Conservation (phyloP, 2,113 vertebrate species). For the Seriola aureovittata region DNA sequence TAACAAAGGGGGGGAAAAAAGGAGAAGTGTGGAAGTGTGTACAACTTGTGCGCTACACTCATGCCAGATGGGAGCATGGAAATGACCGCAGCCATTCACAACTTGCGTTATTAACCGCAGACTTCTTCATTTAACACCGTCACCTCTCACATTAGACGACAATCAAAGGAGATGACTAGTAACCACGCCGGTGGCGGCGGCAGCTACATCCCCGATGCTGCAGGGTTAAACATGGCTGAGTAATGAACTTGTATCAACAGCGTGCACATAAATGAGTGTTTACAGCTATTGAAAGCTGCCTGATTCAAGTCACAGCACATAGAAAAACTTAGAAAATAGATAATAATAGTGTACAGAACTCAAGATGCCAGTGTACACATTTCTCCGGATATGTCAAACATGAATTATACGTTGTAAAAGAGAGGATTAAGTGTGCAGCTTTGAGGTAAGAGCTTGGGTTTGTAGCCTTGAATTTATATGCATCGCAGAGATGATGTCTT, state of each 20-base stretch:
- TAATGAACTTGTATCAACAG: conserved; percentile 58
- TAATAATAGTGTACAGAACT: conserved; percentile 70
- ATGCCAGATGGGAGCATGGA: conserved; percentile 30
- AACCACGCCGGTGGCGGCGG: conserved; percentile 31
- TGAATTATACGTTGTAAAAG: conserved; percentile 77
- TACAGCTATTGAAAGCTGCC: conserved; percentile 61
- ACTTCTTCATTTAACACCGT: conserved; percentile 56
- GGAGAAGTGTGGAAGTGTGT: conserved; percentile 73
- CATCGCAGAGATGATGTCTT: conserved; percentile 34
- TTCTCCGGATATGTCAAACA: conserved; percentile 77
- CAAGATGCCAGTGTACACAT: conserved; percentile 63
- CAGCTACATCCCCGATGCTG: conserved; percentile 13
- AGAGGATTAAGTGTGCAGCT: conserved; percentile 64
- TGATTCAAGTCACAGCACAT: conserved; percentile 56
- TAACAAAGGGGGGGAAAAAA: conserved; percentile 56
- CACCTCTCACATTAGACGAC: conserved; percentile 11
- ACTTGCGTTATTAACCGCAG: conserved; percentile 49
- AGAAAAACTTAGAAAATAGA: conserved; percentile 57
- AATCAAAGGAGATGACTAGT: conserved; percentile 40
- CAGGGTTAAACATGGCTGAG: conserved; percentile 34
- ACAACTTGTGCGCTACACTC: conserved; percentile 45
- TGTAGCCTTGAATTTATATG: conserved; percentile 55
- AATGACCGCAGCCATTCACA: conserved; percentile 62
- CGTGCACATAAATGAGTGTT: conserved; percentile 61
- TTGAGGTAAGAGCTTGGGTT: conserved; percentile 48